Evolutionary conservation across 2,888 invertebrate species (phyloP).

Genomic region (Clusia tigrina): DNA sequence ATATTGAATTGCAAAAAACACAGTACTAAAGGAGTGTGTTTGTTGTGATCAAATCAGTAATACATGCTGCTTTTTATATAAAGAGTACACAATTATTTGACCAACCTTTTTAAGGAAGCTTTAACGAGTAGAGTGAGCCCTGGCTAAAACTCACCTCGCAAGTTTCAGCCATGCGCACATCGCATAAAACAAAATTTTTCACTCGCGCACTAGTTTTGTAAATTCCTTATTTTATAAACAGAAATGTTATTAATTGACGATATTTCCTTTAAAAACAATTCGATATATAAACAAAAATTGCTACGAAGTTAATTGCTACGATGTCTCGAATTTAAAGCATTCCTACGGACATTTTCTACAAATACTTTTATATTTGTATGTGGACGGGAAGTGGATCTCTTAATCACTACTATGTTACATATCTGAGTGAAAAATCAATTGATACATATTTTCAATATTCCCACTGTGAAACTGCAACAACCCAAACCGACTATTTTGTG

Average conservation of each 20-base stretch:
- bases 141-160: conserved; percentile 16
- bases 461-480: not conserved
- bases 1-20: too few species aligned
- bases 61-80: too few species aligned
- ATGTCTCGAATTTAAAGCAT: not conserved
- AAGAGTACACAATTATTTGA: too few species aligned
- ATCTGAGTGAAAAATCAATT: conserved; percentile 52
- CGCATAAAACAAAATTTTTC: not conserved
- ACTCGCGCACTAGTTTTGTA: not conserved
- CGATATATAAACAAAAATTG: not conserved
- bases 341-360: not conserved
- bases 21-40: too few species aligned
- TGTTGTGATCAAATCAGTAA: too few species aligned
- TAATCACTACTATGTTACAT: conserved; percentile 33
- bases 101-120: too few species aligned
- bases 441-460: conserved; percentile 44
- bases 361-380: not conserved
- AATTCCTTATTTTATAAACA: not conserved
- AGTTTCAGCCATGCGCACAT: conserved; percentile 28
- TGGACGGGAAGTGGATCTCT: conserved; percentile 1
- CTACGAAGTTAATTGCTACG: not conserved
- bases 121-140: too few species aligned
- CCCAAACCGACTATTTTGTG: conserved; percentile 17
- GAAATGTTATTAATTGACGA: not conserved
- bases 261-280: not conserved